A percentile compares a stretch with the other conserved stretches of the same genome.
These are phyloP conservation scores for Magallana ariakensis DNA, from an alignment of 1,140 invertebrate genomes.

Conservation along the genomic window DNA sequence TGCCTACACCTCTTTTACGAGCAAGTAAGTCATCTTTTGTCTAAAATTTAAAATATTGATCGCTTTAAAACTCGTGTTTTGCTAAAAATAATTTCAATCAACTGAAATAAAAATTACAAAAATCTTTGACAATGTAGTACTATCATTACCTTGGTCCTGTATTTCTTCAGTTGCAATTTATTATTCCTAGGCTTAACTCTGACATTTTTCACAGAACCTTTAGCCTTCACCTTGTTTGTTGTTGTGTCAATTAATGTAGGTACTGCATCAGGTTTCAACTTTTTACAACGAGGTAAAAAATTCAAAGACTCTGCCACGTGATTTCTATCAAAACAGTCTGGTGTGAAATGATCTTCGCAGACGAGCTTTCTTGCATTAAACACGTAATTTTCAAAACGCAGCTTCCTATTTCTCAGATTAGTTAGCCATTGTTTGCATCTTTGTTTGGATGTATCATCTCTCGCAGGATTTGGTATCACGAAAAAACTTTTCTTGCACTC, in stretches of 20 bases:
- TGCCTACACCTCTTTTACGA: no score
- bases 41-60: no score
- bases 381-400: not conserved
- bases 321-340: conserved; percentile 15
- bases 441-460: not conserved
- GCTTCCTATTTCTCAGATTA: not conserved
- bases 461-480: conserved; percentile 36
- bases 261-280: not conserved
- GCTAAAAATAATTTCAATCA: no score
- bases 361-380: not conserved
- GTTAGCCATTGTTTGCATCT: conserved; percentile 37
- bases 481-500: conserved; percentile 6
- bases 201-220: not conserved
- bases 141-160: no score
- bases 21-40: no score
- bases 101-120: no score
- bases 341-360: conserved; percentile 21
- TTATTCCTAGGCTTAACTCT: no score
- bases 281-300: not conserved
- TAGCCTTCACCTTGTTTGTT: not conserved
- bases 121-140: no score
- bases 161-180: no score
- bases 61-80: no score
- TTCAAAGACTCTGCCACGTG: not conserved
- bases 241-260: not conserved